Evolutionary conservation across 2,888 invertebrate genomes (phyloP).

Genomic region (Apotomis capreana): DNA sequence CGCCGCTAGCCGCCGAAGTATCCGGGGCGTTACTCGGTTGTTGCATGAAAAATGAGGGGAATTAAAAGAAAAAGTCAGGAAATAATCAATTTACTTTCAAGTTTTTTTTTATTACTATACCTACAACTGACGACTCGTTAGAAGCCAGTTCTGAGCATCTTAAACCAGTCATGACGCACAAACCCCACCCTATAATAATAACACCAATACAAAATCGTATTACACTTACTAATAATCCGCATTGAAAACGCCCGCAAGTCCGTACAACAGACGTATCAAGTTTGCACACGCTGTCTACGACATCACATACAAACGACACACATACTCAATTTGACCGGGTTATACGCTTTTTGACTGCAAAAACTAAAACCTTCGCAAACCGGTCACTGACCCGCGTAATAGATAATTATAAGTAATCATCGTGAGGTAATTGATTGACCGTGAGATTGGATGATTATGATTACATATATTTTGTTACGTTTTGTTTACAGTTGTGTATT

Average conservation of each 20-base stretch:
- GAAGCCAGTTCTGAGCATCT: no score
- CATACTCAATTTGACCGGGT: not conserved
- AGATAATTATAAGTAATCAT: conserved; percentile 35
- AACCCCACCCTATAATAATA: no score
- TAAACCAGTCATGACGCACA: no score
- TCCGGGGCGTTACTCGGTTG: no score
- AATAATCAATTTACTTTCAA: no score
- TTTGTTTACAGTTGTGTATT: conserved; percentile 20
- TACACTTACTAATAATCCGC: not conserved
- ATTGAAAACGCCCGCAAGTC: not conserved
- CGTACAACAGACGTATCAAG: not conserved
- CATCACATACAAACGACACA: not conserved
- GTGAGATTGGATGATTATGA: conserved; percentile 19
- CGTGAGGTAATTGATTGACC: conserved; percentile 32
- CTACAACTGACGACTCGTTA: no score
- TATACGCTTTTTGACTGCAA: conserved; percentile 18
- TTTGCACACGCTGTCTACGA: not conserved
- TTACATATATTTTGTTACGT: conserved; percentile 14
- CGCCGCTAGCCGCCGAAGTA: no score
- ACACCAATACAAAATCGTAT: no score
- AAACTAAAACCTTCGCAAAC: conserved; percentile 24
- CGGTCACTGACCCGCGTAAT: conserved; percentile 25
- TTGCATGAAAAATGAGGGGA: no score
- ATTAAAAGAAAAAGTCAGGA: no score
- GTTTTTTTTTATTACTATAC: no score